A percentile compares a stretch with the other conserved stretches of the same genome.
phyloP scores from a whole-genome alignment of 2,797 vertebrate species.

The Agapornis canus region DNA sequence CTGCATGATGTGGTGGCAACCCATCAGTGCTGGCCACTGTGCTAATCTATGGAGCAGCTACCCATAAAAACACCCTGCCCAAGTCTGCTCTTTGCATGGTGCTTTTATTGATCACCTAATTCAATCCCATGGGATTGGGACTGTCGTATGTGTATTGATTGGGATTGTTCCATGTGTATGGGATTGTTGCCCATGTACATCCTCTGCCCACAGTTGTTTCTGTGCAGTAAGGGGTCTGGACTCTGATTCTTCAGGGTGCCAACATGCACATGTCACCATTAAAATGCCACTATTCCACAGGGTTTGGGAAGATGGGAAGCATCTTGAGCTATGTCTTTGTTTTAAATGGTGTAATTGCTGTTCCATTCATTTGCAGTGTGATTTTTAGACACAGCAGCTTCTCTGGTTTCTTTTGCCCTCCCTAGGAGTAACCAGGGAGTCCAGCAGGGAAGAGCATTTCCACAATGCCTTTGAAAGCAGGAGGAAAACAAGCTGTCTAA shows the following conservation, averaged over 20 bases:
- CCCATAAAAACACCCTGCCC: background rate
- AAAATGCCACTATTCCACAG: background rate
- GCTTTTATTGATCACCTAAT: background rate
- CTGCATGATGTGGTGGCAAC: background rate
- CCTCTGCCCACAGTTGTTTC: background rate
- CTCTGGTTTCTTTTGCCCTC: background rate
- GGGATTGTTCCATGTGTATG: background rate
- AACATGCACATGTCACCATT: background rate
- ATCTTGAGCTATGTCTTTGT: background rate
- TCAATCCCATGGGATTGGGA: background rate
- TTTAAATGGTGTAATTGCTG: background rate
- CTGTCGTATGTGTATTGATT: background rate
- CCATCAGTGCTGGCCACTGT: background rate
- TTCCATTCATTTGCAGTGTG: background rate
- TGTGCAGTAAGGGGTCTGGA: background rate
- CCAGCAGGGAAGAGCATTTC: background rate
- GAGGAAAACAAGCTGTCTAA: constrained; percentile 55
- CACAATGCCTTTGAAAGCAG: constrained; percentile 14
- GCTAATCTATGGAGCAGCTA: background rate
- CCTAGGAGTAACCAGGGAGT: background rate
- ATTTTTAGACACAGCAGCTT: background rate
- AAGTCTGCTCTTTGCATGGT: background rate
- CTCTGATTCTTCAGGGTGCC: background rate
- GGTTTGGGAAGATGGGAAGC: background rate
- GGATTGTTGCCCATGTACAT: background rate